These are phyloP conservation scores for Orycteropus afer DNA, from an alignment of 2,113 vertebrate genomes.

Conservation along the genomic window DNA sequence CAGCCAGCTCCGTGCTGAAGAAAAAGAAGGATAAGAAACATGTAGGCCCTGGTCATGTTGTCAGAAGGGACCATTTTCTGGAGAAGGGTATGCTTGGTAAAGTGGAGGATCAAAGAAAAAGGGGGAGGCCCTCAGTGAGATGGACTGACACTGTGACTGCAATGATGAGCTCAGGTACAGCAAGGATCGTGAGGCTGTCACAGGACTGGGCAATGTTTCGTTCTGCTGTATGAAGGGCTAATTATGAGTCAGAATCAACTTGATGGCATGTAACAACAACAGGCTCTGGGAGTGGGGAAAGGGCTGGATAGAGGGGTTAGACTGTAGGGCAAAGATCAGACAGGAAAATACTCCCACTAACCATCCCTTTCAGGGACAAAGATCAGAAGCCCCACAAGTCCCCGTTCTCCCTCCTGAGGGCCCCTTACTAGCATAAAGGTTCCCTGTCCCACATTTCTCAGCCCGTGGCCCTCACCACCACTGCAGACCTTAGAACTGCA, in stretches of 20 bases:
- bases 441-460: neutral
- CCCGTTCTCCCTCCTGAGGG: neutral
- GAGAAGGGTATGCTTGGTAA: too few relatives aligned
- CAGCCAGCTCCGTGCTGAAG: slow-evolving; percentile 94
- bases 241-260: too few relatives aligned
- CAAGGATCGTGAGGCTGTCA: too few relatives aligned
- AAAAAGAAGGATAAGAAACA: neutral
- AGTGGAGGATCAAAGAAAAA: too few relatives aligned
- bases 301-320: accelerated
- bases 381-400: neutral
- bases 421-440: neutral
- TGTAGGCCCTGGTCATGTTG: neutral
- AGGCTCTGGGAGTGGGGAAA: neutral
- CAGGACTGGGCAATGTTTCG: too few relatives aligned
- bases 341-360: neutral
- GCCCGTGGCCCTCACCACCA: neutral
- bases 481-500: slow-evolving; percentile 93
- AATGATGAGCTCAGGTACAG: too few relatives aligned
- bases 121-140: too few relatives aligned
- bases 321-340: neutral
- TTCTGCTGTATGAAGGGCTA: too few relatives aligned
- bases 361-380: neutral
- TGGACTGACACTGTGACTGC: too few relatives aligned
- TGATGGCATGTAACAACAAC: too few relatives aligned
- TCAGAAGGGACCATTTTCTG: too few relatives aligned